Conservation (phyloP, 2,797 vertebrate genomes). For the Cossypha dichroa region DNA sequence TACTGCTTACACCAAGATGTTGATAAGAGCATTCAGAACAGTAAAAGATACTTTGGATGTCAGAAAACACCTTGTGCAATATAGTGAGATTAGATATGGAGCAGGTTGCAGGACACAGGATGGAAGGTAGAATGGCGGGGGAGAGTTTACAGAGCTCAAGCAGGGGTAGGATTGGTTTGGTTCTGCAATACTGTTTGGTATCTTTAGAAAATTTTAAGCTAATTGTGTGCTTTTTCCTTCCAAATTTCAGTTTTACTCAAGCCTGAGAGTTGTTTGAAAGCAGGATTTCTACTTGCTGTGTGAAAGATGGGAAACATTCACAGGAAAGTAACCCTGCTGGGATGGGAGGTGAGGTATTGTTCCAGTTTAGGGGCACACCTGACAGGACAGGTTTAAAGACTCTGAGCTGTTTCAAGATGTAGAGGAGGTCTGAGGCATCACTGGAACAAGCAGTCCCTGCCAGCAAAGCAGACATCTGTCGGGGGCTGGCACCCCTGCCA, state of each 20-base stretch:
- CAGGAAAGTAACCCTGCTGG: not conserved
- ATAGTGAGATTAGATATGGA: conserved; percentile 31
- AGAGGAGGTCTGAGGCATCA: not conserved
- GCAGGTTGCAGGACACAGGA: not conserved
- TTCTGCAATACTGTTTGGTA: not conserved
- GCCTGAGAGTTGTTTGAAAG: not conserved
- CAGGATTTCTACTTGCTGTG: not conserved
- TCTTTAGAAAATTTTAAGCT: not conserved
- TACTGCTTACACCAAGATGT: conserved; percentile 62
- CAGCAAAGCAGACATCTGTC: not conserved
- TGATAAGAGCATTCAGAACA: conserved; percentile 69
- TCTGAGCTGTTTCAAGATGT: fast-evolving
- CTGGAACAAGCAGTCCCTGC: not conserved
- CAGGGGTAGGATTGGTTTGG: not conserved
- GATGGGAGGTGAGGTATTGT: not conserved
- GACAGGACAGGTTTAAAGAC: not conserved
- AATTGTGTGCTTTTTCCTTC: not conserved
- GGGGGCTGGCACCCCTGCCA: not conserved
- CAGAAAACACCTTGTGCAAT: conserved; percentile 73
- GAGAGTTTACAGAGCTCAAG: not conserved
- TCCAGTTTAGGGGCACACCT: not conserved
- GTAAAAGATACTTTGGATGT: conserved; percentile 57
- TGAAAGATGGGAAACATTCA: not conserved
- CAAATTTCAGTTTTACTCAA: not conserved
- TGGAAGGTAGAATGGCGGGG: fast-evolving